Percentiles rank a stretch among this genome's conserved stretches.
These are phyloP conservation scores for Peromyscus maniculatus DNA, from an alignment of 2,113 vertebrate species.

Conservation along the genomic window DNA sequence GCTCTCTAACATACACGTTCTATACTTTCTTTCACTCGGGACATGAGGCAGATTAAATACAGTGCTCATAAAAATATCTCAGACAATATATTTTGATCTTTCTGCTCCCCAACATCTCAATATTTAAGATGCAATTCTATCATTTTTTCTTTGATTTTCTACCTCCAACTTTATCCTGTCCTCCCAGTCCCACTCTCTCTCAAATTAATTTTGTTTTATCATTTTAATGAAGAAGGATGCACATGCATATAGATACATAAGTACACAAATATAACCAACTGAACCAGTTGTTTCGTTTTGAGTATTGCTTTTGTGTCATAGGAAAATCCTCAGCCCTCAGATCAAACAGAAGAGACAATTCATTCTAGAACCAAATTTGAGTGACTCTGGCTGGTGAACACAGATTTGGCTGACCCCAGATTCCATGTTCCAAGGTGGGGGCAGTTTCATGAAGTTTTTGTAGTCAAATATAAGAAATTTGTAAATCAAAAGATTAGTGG, in stretches of 20 bases:
- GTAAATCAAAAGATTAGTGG: not conserved
- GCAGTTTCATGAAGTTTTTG: not conserved
- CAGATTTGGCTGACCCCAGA: not conserved
- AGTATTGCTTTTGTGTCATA: not conserved
- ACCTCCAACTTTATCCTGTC: not conserved
- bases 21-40: no score
- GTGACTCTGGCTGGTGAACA: not conserved
- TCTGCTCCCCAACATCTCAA: not conserved
- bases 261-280: no score
- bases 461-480: not conserved
- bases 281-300: not conserved
- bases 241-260: no score
- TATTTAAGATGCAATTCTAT: not conserved
- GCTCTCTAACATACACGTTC: no score
- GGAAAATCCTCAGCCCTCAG: not conserved
- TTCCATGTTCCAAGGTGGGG: not conserved
- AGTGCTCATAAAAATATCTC: no score
- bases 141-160: not conserved
- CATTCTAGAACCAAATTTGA: not conserved
- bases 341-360: not conserved
- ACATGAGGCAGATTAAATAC: not conserved
- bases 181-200: not conserved
- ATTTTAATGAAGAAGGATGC: no score
- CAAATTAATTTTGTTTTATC: no score
- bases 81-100: not conserved